phyloP scores from a whole-genome alignment of 2,113 vertebrate genomes.

The Odontesthes bonariensis region DNA sequence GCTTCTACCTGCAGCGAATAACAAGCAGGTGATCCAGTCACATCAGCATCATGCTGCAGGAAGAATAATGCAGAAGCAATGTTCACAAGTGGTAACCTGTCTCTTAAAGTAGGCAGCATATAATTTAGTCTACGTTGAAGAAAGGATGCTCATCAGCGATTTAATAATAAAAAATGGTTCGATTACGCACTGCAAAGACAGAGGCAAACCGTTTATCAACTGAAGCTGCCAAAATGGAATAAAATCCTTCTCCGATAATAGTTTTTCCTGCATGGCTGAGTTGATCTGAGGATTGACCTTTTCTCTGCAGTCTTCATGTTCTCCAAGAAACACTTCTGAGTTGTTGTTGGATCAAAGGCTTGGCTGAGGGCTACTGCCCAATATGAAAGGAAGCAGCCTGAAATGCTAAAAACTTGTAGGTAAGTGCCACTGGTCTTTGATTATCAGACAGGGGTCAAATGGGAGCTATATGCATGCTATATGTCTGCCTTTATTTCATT shows the following conservation, averaged over 20 bases:
- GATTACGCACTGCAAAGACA: not conserved
- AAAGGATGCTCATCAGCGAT: not conserved
- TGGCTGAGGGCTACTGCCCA: not conserved
- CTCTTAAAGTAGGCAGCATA: not conserved
- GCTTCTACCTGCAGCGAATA: conserved; percentile 54
- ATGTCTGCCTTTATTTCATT: too few species aligned
- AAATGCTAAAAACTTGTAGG: too few species aligned
- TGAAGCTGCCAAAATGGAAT: not conserved
- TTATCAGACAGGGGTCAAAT: not conserved
- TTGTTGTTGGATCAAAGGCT: not conserved
- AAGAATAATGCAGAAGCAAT: conserved; percentile 10
- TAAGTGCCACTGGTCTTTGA: not conserved
- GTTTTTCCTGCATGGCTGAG: not conserved
- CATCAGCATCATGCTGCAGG: conserved; percentile 27
- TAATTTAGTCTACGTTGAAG: conserved; percentile 16
- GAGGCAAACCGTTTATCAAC: not conserved
- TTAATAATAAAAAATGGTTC: not conserved
- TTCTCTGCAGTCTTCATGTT: not conserved
- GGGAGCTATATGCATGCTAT: too few species aligned
- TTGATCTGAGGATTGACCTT: conserved; percentile 34
- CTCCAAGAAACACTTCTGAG: too few species aligned
- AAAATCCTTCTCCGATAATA: not conserved
- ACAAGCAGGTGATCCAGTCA: conserved; percentile 42
- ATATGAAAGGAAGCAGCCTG: not conserved
- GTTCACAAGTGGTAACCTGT: conserved; percentile 34